Conservation (phyloP, 1,140 invertebrate species). For the Phthorimaea operculella region DNA sequence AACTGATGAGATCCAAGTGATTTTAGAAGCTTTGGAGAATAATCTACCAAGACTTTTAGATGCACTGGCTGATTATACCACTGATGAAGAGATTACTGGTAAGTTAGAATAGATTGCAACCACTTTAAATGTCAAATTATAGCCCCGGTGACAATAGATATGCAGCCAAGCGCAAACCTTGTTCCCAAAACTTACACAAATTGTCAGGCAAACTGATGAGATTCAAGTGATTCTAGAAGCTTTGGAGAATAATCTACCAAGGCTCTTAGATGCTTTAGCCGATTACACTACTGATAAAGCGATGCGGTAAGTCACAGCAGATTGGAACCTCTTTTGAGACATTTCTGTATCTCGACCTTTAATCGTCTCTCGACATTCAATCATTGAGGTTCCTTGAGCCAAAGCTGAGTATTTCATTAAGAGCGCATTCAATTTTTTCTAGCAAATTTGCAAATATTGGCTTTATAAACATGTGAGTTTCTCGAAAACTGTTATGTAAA, state of each 20-base stretch:
- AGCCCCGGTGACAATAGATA: conserved; percentile 27
- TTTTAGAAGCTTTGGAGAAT: conserved; percentile 57
- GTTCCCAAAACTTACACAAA: conserved; percentile 55
- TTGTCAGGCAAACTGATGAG: conserved; percentile 44
- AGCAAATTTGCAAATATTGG: no score
- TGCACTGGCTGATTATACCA: conserved; percentile 58
- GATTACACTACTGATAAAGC: conserved; percentile 64
- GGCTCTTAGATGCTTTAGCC: conserved; percentile 53
- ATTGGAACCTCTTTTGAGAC: no score
- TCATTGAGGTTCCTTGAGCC: no score
- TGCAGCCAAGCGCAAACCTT: conserved; percentile 57
- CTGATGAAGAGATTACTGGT: conserved; percentile 64
- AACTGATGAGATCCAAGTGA: conserved; percentile 42
- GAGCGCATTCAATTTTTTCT: no score
- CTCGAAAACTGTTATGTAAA: no score
- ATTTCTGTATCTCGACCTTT: no score
- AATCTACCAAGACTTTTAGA: conserved; percentile 58
- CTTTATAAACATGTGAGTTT: no score
- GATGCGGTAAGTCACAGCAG: conserved; percentile 33
- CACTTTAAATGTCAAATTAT: no score
- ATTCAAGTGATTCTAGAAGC: conserved; percentile 55
- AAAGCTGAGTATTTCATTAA: no score
- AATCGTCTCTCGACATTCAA: no score
- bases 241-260: conserved; percentile 54
- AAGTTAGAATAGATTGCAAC: no score